phyloP scores from a whole-genome alignment of 2,113 vertebrate genomes.

The Barnardius zonarius region DNA sequence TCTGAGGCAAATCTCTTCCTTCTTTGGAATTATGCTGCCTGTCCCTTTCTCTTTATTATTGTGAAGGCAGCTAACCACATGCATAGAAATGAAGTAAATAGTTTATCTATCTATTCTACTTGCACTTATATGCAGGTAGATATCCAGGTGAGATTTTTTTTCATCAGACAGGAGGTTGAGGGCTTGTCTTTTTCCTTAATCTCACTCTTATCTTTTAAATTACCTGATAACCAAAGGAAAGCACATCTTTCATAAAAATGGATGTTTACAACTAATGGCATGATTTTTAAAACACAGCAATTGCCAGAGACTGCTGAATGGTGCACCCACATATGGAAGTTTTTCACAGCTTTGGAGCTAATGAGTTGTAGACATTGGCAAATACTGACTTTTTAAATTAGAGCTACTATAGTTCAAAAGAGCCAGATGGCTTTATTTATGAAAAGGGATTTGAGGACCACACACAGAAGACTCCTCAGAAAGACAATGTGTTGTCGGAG shows the following conservation, averaged over 20 bases:
- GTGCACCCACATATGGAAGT: neutral
- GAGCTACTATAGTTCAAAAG: slow-evolving; percentile 36
- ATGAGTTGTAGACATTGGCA: slow-evolving; percentile 51
- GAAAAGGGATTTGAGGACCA: slow-evolving; percentile 21
- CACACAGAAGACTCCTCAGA: neutral
- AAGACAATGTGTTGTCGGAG: neutral
- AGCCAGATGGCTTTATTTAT: slow-evolving; percentile 59
- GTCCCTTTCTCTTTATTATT: neutral
- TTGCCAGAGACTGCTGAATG: neutral
- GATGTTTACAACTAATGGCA: neutral
- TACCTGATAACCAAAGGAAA: neutral
- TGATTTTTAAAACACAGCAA: neutral
- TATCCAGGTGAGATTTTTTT: neutral
- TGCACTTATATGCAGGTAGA: neutral
- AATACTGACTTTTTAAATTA: slow-evolving; percentile 41
- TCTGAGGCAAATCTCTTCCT: neutral
- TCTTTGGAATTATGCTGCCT: neutral
- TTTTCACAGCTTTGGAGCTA: slow-evolving; percentile 50
- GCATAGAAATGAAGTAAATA: neutral
- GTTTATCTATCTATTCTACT: neutral
- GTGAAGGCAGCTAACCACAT: neutral
- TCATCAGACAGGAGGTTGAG: neutral
- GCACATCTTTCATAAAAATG: neutral
- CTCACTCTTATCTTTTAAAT: neutral
- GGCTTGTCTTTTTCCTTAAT: neutral